Base-by-base conservation (phyloP, 2,113 vertebrate genomes). In the Lagopus leucura region DNA sequence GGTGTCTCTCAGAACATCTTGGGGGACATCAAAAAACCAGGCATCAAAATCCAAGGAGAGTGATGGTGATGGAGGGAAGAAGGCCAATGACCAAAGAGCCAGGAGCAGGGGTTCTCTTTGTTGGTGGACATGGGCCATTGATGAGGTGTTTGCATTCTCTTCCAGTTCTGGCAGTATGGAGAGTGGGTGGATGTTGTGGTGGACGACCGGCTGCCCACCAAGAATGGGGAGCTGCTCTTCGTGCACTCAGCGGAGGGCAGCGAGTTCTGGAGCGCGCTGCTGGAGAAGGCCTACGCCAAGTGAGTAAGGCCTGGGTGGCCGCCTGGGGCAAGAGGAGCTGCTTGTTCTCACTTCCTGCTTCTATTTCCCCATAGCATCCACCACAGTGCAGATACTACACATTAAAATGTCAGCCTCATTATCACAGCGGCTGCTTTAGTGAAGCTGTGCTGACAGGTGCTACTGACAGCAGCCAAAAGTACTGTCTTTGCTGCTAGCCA, bases 241-340 rank as follows among this genome's bases (percentile, higher is more conserved):
- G 98, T 99, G 63, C 99, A 99, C 94, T 99, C 99, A 0, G 99
- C 95, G 0, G 98, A 99, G 63, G 98, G 98, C 32, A 97, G 82
- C 0, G 99, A 99, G 96, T 99, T 99, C 97, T 99, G 99, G 99
- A 99, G 99, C 2, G 99, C 98, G 0, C 98, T 99, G 86, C 92
- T 99, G 98, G 99, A 99, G 98, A 99, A 99, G 82, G 99, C 99
- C 55, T 99, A 99, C 0, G 99, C 99, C 94, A 99, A 99, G 99
- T 99, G 95, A 98, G 98, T 96, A 6, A 18, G 40, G 43, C 50
- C 34, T 72, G 57, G 38, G 27, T 7, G 12, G 30, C 18, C 50
- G 42, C 34, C 34, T 8, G 21, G 32, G 57, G 18, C 11, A 34
- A 47, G n/a, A 21, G 38, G 52, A 21, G 38, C n/a, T 60, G 14